Base-by-base conservation (phyloP, 2,113 vertebrate species). In the Chloebia gouldiae region DNA sequence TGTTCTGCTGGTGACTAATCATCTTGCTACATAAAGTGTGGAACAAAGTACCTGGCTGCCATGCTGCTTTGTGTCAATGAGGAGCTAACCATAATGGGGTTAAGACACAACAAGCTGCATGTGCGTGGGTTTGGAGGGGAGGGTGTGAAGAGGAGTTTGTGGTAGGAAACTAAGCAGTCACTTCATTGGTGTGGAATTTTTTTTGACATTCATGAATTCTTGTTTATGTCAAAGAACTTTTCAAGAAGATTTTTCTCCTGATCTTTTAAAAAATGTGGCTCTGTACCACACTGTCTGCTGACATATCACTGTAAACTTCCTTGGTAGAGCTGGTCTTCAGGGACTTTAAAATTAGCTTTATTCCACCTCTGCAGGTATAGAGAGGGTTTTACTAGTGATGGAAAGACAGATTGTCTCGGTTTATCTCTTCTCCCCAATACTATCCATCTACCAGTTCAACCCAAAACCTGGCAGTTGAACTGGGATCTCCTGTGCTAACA, bases 91-190 rank as follows among this genome's bases (percentile, higher is more conserved):
- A 30, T 69, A 53, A 40, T 60, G 40, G 3, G 21, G 68, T 89
- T 96, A 86, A 92, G 75, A 80, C 3, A 42, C 73, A 82, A 39
- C 35, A 81, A 44, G 56, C 49, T 88, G 50, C 31, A 10, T 78
- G 17, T 90, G 65, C 3, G 64, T 95, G 71, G 78, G 86, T 73
- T 93, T 86, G 61, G 49, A 20, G 47, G 40, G 35, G 23, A 49
- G 53, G 63, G 54, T 63, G 78, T 64, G 63, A 76, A 77, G 76
- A 79, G 60, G 82, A 93, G 68, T 88, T 94, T 95, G 89, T 88
- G 92, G 94, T 83, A 92, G 97, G 93, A 94, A 97, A 95, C 57
- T 11, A 60, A 91, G 82, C 56, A 70, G 73, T 85, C 87, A 49
- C 53, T 64, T 35, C 4, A 7, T 84, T 92, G 66, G n/a, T 0